These are phyloP conservation scores for Hystrix cristata DNA, from an alignment of 2,113 vertebrate genomes.

Conservation along the genomic window DNA sequence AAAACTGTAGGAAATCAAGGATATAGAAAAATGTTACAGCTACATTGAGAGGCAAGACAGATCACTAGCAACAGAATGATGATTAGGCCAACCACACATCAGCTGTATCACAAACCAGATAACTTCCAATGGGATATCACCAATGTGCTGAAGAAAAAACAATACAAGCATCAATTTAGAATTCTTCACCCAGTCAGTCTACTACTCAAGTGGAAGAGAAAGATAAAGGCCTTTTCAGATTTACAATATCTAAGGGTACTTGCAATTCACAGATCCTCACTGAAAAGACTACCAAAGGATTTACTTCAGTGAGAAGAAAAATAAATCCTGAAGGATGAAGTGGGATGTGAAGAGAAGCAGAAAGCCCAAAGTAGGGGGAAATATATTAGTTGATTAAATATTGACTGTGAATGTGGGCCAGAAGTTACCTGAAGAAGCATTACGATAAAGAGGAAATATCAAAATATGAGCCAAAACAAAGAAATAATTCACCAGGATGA, in stretches of 20 bases:
- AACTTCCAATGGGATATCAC: background rate
- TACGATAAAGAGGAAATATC: conserved; percentile 53
- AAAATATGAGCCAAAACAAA: conserved; percentile 66
- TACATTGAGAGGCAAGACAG: background rate
- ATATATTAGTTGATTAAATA: background rate
- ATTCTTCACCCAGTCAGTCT: background rate
- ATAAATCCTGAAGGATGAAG: background rate
- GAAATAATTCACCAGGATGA: conserved; percentile 56
- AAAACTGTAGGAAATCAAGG: conserved; percentile 43
- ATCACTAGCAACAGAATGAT: background rate
- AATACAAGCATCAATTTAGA: background rate
- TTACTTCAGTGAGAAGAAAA: conserved; percentile 56
- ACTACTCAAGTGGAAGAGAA: background rate
- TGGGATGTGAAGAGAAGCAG: background rate
- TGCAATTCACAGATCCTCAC: background rate
- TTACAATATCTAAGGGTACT: background rate
- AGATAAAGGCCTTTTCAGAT: conserved; percentile 8
- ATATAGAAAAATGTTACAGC: background rate
- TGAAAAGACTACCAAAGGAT: conserved; percentile 62
- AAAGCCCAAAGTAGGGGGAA: background rate
- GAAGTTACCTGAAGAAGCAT: conserved; percentile 52
- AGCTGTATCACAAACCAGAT: background rate
- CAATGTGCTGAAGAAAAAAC: background rate
- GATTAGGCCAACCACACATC: background rate
- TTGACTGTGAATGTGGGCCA: background rate